A percentile compares a stretch with the other conserved stretches of the same genome.
phyloP scores from a whole-genome alignment of 2,888 invertebrate genomes.

The Pardosa pseudoannulata region DNA sequence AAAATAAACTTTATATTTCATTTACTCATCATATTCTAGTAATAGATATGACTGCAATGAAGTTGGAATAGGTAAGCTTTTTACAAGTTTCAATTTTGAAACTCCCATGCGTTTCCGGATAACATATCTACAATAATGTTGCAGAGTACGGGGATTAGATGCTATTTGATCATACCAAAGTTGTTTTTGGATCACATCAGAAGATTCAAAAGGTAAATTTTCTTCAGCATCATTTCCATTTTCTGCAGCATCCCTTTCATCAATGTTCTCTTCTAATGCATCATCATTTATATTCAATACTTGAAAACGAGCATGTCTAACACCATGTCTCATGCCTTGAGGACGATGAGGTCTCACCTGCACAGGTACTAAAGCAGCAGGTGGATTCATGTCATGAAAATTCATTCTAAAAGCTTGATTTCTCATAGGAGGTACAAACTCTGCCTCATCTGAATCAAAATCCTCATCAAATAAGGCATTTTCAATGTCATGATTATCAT shows the following conservation, averaged over 20 bases:
- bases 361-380: too few relatives aligned
- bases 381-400: too few relatives aligned
- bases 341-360: neutral
- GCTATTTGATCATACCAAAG: constrained; percentile 76
- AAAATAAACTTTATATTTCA: too few relatives aligned
- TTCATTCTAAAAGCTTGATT: too few relatives aligned
- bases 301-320: neutral
- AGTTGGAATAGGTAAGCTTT: constrained; percentile 76
- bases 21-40: constrained; percentile 63
- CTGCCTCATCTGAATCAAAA: too few relatives aligned
- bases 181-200: too few relatives aligned
- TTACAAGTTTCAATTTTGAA: constrained; percentile 75
- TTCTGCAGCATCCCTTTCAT: too few relatives aligned
- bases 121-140: constrained; percentile 76
- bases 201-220: too few relatives aligned
- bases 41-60: constrained; percentile 76
- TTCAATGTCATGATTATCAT: too few relatives aligned
- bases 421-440: too few relatives aligned
- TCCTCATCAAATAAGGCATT: too few relatives aligned
- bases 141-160: constrained; percentile 75
- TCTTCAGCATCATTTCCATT: too few relatives aligned
- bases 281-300: neutral
- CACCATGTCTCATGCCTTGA: neutral
- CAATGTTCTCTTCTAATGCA: neutral
- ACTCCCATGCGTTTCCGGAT: constrained; percentile 75